phyloP scores from a whole-genome alignment of 1,140 invertebrate species.

The Musca vetustissima region DNA sequence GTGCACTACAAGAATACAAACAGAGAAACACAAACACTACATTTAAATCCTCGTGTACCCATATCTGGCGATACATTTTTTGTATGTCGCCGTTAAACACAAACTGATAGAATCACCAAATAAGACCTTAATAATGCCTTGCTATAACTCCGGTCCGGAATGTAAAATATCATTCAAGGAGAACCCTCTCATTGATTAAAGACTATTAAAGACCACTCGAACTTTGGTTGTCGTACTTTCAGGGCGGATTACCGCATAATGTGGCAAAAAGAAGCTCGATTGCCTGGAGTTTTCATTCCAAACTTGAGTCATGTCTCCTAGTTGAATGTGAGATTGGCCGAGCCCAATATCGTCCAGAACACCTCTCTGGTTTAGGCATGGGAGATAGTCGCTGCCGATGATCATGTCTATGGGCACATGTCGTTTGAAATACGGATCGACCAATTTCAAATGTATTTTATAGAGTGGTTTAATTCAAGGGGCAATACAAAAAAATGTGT shows the following conservation, averaged over 20 bases:
- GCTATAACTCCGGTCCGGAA: neutral
- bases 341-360: neutral
- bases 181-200: neutral
- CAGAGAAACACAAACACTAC: no score
- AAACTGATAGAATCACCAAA: slow-evolving; percentile 2
- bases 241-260: no score
- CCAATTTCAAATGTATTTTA: neutral
- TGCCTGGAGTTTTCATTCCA: no score
- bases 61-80: slow-evolving; percentile 21
- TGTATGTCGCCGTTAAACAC: slow-evolving; percentile 7
- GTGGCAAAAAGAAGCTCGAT: no score
- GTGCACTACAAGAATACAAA: no score
- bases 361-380: neutral
- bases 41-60: no score
- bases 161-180: slow-evolving; percentile 2
- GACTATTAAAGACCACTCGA: slow-evolving; percentile 4
- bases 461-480: no score
- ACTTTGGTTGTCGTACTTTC: no score
- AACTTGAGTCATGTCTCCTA: no score
- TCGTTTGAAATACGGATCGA: neutral
- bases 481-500: no score
- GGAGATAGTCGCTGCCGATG: neutral
- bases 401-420: neutral
- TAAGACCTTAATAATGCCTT: neutral
- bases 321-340: neutral